These are phyloP conservation scores for Charaxes varanes DNA, from an alignment of 1,140 invertebrate species.

Conservation along the genomic window DNA sequence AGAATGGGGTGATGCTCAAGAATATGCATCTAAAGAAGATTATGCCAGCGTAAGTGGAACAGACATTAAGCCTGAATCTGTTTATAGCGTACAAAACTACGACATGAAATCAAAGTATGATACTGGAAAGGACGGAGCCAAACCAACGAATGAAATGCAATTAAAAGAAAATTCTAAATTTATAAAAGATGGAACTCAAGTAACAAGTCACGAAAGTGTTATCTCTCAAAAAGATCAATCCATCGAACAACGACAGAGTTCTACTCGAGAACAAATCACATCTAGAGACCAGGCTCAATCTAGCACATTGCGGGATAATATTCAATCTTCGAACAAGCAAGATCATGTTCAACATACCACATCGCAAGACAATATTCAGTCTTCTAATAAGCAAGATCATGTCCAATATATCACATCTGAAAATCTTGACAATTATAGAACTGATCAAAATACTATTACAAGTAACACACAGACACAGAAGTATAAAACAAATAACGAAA, in stretches of 20 bases:
- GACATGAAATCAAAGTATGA: constrained; percentile 74
- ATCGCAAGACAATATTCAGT: constrained; percentile 3
- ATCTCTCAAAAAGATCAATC: constrained; percentile 54
- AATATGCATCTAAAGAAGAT: constrained; percentile 68
- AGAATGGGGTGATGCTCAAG: constrained; percentile 71
- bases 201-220: constrained; percentile 45
- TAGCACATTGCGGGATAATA: constrained; percentile 6
- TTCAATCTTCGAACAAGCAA: constrained; percentile 4
- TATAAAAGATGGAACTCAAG: constrained; percentile 55
- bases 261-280: constrained; percentile 33
- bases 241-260: constrained; percentile 39
- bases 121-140: constrained; percentile 66
- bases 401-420: constrained; percentile 3
- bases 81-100: constrained; percentile 67
- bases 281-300: constrained; percentile 17
- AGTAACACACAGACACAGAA: constrained; percentile 13
- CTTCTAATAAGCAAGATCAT: constrained; percentile 4
- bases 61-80: constrained; percentile 68
- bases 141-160: constrained; percentile 50
- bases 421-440: constrained; percentile 15
- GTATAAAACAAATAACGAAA: constrained; percentile 24
- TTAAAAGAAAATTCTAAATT: constrained; percentile 56
- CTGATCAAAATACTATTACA: constrained; percentile 17
- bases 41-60: constrained; percentile 70
- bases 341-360: constrained; percentile 6